A percentile compares a stretch with the other conserved stretches of the same genome.
These are phyloP conservation scores for Zaprionus inermis DNA, from an alignment of 1,140 invertebrate genomes.

Conservation along the genomic window DNA sequence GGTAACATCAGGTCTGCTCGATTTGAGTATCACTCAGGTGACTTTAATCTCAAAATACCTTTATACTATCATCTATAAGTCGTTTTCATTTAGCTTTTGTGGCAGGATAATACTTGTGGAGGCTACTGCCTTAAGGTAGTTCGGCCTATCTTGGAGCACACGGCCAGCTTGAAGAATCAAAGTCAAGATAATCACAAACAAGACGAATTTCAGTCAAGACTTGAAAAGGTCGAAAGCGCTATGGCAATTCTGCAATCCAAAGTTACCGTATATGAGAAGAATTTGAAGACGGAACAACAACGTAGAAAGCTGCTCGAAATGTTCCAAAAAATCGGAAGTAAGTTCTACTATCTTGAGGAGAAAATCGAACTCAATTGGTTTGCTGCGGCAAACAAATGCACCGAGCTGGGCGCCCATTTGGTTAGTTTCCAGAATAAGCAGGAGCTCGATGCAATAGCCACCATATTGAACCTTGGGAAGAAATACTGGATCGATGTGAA, in stretches of 20 bases:
- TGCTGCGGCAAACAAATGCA: neutral
- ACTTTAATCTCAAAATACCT: too few relatives aligned
- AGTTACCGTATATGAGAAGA: neutral
- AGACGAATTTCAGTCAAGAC: neutral
- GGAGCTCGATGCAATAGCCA: neutral
- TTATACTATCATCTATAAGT: neutral
- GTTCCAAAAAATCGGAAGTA: conserved; percentile 6
- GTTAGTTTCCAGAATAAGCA: conserved; percentile 4
- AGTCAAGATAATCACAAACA: neutral
- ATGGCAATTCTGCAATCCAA: neutral
- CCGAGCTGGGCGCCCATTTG: conserved; percentile 14
- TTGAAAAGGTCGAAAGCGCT: neutral
- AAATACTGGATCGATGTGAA: conserved; percentile 17
- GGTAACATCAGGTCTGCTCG: neutral
- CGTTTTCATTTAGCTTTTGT: neutral
- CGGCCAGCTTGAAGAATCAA: neutral
- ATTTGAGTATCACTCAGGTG: neutral
- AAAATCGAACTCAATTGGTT: neutral
- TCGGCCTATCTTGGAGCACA: conserved; percentile 2
- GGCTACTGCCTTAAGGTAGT: neutral
- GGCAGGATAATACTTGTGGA: neutral
- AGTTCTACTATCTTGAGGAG: conserved; percentile 13
- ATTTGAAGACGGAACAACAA: neutral
- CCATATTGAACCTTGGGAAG: neutral
- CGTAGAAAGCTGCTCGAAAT: neutral